A percentile compares a stretch with the other conserved stretches of the same genome.
Conservation (phyloP, 2,797 vertebrate genomes). For the Lindbergichthys nudifrons region DNA sequence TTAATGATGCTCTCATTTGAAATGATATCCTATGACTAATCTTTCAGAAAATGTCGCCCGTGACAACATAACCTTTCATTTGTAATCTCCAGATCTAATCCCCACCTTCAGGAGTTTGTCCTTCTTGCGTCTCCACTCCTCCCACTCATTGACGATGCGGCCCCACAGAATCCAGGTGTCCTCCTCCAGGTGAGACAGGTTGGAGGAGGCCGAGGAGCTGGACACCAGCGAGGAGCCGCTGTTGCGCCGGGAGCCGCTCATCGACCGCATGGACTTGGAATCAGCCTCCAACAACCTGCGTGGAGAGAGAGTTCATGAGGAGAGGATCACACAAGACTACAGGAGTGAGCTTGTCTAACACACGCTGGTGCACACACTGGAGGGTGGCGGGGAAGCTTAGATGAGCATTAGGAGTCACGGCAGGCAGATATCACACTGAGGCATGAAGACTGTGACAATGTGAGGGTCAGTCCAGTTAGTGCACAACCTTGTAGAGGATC, state of each 20-base stretch:
- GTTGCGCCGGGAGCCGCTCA: conserved; percentile 97
- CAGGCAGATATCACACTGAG: conserved; percentile 24
- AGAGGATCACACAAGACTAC: neutral
- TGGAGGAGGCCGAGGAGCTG: conserved; percentile 98
- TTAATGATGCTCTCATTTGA: conserved; percentile 12
- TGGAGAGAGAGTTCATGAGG: neutral
- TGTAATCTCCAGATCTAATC: neutral
- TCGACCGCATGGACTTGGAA: conserved; percentile 95
- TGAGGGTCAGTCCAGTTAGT: conserved; percentile 4
- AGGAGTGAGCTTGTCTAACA: conserved; percentile 2
- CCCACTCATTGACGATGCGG: conserved; percentile 99
- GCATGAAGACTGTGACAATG: conserved; percentile 7
- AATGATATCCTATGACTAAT: conserved; percentile 9
- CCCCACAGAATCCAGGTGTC: conserved; percentile 99
- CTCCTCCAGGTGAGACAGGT: conserved; percentile 98
- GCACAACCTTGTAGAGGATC: conserved; percentile 11
- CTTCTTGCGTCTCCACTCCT: conserved; percentile 95
- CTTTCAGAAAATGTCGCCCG: neutral
- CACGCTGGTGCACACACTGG: neutral
- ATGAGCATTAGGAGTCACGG: neutral
- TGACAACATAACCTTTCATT: neutral
- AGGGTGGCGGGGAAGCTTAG: conserved; percentile 3
- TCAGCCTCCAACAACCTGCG: conserved; percentile 95
- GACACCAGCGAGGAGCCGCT: conserved; percentile 97
- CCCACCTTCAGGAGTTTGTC: conserved; percentile 97